Evolutionary conservation across 2,113 vertebrate genomes (phyloP), one percentile per base, ranked within the genome.

Genomic region (Tetrax tetrax): DNA sequence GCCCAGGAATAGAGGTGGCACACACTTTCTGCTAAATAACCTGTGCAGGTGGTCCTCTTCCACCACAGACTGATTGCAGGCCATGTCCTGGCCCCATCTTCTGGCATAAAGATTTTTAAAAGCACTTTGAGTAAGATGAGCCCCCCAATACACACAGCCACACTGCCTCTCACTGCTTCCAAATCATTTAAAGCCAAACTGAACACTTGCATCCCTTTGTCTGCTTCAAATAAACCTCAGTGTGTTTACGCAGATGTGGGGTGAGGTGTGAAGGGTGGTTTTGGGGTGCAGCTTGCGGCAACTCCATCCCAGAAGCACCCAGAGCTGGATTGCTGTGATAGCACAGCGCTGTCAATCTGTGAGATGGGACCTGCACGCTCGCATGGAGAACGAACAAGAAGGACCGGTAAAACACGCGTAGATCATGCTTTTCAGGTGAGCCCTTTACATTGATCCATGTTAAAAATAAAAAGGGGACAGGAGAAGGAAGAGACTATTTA

Each of bases 311-410:
- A 29, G 50, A 88, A 95, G 71, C 1, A 4, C 59, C 54, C 0
- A 2, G 63, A 92, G 71, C 43, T 25, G 41, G 41, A 61, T 6
- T 45, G 66, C 81, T 90, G 57, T 2, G 41, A 50, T 4, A 90
- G 50, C 47, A 38, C 13, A 25, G 27, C 5, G 7, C 78, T 56
- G 50, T 33, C 2, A 6, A 81, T 72, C 50, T 2, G 0, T 10
- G 21, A 53, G 76, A 61, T 33, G 35, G n/a, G 47, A 88, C 33
- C 31, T 88, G 76, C 88, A 41, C 0, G 0, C 38, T 53, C 0
- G 0, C 74, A 63, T 0, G 0, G 28, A 70, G 37, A 37, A 59
- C 0, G 1, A 90, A 89, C 37, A 4, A 65, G 89, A 84, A 92
- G 80, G 83, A 94, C 86, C 27, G 71, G 90, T 75, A 64, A 78